Base-by-base conservation (phyloP, 2,888 invertebrate species). In the Hybos culiciformis region DNA sequence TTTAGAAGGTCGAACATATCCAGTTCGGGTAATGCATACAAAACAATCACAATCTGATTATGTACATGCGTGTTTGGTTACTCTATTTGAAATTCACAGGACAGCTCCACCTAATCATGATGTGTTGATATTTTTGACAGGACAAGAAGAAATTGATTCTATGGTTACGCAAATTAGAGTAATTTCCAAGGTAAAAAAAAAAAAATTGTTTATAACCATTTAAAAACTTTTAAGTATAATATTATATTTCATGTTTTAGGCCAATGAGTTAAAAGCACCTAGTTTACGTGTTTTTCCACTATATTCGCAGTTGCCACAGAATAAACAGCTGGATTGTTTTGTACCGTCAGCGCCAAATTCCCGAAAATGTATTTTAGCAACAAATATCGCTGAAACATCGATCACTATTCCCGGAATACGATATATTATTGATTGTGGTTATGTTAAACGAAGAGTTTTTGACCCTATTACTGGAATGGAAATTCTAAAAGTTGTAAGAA, bases 381-480 rank as follows among this genome's bases (percentile, higher is more conserved):
- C 98, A 23, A 98, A 98, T 63, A 88, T 98, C 50, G 97, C 98
- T 0, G 98, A 98, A 70, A 92, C 97, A 0, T 97, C 96, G 3
- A 78, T 98, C 21, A 98, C 97, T 0, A 96, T 98, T 53, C 83
- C 83, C 43, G 85, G 88, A 41, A 84, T 96, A 51, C 83, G 83
- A 55, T 85, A 79, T 68, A 90, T 96, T 9, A 80, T 96, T 44
- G 96, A 96, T 59, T 78, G 85, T 44, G 94, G 96, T 1, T 82
- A 83, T 63, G 92, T 93, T 0, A 96, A 96, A 70, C 79, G 80
- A 50, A 82, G 84, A 78, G 75, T 81, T 6, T 90, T 82, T 69
- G 83, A 86, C 58, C 77, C 85, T 1, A 69, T 72, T 18, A 86
- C 84, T 18, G 88, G 91, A 5, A 71, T 93, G 49, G 92, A 94